A percentile compares a stretch with the other conserved stretches of the same genome.
phyloP scores from a whole-genome alignment of 2,888 invertebrate species.

The Eristalis pertinax region DNA sequence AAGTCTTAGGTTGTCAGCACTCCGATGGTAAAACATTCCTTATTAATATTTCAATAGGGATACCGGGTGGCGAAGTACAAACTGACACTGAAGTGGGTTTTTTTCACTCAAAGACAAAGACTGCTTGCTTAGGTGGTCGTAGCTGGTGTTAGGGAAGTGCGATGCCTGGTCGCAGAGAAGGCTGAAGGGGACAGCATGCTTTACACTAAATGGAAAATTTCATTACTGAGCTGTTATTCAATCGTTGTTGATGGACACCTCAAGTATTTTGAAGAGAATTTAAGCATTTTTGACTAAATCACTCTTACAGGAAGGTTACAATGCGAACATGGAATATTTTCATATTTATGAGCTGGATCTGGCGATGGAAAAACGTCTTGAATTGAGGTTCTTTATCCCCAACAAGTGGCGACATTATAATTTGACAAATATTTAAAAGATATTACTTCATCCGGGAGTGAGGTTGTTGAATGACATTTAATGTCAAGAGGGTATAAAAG shows the following conservation, averaged over 20 bases:
- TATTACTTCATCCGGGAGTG: not conserved
- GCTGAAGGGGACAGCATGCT: not conserved
- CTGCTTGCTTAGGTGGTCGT: not conserved
- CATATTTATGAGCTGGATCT: not conserved
- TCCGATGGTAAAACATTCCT: not conserved
- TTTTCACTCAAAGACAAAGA: not conserved
- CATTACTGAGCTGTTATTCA: not conserved
- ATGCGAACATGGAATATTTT: not conserved
- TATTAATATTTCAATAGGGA: slow-evolving; percentile 18
- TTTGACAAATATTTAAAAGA: not conserved
- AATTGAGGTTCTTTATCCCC: not conserved
- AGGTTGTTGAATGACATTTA: not conserved
- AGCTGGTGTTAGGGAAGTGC: not conserved
- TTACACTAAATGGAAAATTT: not conserved
- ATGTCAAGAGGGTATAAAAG: not conserved
- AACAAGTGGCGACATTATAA: not conserved
- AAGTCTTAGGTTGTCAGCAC: slow-evolving; percentile 17
- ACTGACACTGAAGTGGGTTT: slow-evolving; percentile 9
- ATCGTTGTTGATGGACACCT: not conserved
- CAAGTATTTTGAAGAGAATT: not conserved
- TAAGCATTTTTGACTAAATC: not conserved
- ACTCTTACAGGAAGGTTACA: not conserved
- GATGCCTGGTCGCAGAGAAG: not conserved
- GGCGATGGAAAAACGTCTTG: not conserved
- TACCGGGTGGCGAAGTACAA: not conserved